Conservation (phyloP, 1,140 invertebrate species). For the Heterodera carotae region DNA sequence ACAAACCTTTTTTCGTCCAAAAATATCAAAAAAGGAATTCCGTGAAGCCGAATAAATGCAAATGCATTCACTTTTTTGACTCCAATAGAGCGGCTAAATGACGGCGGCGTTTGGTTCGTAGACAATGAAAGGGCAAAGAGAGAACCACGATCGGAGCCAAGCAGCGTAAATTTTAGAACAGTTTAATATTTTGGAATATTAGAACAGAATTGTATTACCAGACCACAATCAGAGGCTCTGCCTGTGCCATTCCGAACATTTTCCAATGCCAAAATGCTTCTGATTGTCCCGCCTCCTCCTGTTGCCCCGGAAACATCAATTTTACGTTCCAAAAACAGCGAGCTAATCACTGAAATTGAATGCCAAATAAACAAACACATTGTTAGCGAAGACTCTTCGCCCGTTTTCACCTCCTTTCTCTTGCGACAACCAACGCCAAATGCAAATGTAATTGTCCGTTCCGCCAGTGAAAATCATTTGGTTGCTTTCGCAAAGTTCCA, state of each 20-base stretch:
- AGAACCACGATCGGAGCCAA: background rate
- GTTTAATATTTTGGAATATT: background rate
- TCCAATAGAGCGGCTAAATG: background rate
- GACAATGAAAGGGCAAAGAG: background rate
- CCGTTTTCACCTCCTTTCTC: background rate
- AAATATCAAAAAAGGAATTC: background rate
- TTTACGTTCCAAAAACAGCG: background rate
- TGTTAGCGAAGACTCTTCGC: slow-evolving; percentile 2
- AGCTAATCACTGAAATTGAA: background rate
- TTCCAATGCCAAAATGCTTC: background rate
- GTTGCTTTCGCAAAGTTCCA: slow-evolving; percentile 7
- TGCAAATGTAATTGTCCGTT: slow-evolving; percentile 15
- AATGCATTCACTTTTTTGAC: background rate
- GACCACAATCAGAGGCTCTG: background rate
- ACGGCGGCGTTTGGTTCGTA: background rate
- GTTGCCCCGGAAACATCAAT: background rate
- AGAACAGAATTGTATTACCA: background rate
- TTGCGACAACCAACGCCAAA: slow-evolving; percentile 16
- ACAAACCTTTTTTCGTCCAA: background rate
- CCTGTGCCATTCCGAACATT: background rate
- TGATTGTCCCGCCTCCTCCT: background rate
- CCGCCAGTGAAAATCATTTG: slow-evolving; percentile 12
- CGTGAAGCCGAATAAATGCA: background rate
- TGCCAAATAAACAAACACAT: background rate
- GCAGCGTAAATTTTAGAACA: background rate